A percentile compares a stretch with the other conserved stretches of the same genome.
These are phyloP conservation scores for Augochlora pura DNA, from an alignment of 1,140 invertebrate genomes.

Conservation along the genomic window DNA sequence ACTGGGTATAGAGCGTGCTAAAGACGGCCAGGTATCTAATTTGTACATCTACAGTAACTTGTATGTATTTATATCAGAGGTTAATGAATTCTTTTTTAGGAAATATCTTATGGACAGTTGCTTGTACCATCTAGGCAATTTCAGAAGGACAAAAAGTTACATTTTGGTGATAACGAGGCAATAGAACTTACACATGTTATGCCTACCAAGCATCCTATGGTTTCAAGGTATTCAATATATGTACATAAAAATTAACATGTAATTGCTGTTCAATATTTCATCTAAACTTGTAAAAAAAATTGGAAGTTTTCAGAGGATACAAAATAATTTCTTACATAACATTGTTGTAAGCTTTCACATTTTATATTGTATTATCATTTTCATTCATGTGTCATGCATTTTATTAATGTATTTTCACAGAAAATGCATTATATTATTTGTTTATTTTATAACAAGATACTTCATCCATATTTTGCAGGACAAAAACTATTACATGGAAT, in stretches of 20 bases:
- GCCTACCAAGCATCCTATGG: slow-evolving; percentile 81
- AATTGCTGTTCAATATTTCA: slow-evolving; percentile 18
- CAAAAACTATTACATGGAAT: slow-evolving; percentile 91
- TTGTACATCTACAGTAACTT: not conserved
- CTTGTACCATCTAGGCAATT: slow-evolving; percentile 87
- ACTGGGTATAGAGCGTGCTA: slow-evolving; percentile 89
- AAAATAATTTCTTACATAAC: not conserved
- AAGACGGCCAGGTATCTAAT: slow-evolving; percentile 87
- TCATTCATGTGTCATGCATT: slow-evolving; percentile 4
- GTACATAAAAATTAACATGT: slow-evolving; percentile 5
- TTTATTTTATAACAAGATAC: slow-evolving; percentile 61
- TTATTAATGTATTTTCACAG: slow-evolving; percentile 9
- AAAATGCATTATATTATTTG: slow-evolving; percentile 41
- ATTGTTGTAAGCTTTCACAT: not conserved
- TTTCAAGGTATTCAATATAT: slow-evolving; percentile 82
- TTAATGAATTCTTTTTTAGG: slow-evolving; percentile 73
- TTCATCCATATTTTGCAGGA: slow-evolving; percentile 84
- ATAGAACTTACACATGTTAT: slow-evolving; percentile 78
- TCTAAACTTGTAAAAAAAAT: slow-evolving; percentile 1
- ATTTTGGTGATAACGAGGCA: slow-evolving; percentile 81
- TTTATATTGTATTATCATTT: slow-evolving; percentile 1
- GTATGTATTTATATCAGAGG: slow-evolving; percentile 15
- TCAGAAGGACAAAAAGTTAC: slow-evolving; percentile 77
- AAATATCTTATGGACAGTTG: slow-evolving; percentile 93
- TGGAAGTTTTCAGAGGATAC: not conserved